A percentile compares a stretch with the other conserved stretches of the same genome.
These are phyloP conservation scores for Falco naumanni DNA, from an alignment of 2,797 vertebrate species.

Conservation along the genomic window DNA sequence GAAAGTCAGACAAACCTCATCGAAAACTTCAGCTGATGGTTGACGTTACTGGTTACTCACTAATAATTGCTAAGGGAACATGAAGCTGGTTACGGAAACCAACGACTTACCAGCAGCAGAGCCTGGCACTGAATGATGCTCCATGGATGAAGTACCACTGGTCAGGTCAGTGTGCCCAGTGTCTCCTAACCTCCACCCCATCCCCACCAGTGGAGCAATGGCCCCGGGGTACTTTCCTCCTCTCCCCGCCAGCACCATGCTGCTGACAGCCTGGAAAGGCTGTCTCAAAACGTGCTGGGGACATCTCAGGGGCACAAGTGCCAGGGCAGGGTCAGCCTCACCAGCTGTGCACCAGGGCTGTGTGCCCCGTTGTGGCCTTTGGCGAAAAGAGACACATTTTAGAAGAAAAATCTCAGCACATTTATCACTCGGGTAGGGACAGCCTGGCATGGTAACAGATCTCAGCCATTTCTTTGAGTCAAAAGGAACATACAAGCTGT, in stretches of 20 bases:
- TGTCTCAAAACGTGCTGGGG: rapidly evolving
- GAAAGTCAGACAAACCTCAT: background rate
- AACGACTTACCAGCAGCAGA: background rate
- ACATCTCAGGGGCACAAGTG: background rate
- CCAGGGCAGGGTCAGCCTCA: background rate
- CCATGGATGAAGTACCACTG: background rate
- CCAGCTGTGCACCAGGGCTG: background rate
- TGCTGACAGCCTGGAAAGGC: background rate
- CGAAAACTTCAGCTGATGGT: background rate
- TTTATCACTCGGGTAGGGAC: too few species aligned
- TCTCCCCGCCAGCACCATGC: background rate
- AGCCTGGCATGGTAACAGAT: background rate
- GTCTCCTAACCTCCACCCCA: background rate
- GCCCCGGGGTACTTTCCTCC: background rate
- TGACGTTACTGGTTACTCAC: constrained; percentile 9
- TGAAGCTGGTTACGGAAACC: background rate
- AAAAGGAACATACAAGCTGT: background rate
- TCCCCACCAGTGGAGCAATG: rapidly evolving
- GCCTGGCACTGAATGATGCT: rapidly evolving
- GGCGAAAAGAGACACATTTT: background rate
- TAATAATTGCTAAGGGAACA: background rate
- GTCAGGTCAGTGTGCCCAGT: rapidly evolving
- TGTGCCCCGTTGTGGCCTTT: rapidly evolving
- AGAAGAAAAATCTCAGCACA: rapidly evolving
- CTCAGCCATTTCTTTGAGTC: background rate